These are phyloP conservation scores for Solea senegalensis DNA, from an alignment of 2,113 vertebrate genomes.

Conservation along the genomic window DNA sequence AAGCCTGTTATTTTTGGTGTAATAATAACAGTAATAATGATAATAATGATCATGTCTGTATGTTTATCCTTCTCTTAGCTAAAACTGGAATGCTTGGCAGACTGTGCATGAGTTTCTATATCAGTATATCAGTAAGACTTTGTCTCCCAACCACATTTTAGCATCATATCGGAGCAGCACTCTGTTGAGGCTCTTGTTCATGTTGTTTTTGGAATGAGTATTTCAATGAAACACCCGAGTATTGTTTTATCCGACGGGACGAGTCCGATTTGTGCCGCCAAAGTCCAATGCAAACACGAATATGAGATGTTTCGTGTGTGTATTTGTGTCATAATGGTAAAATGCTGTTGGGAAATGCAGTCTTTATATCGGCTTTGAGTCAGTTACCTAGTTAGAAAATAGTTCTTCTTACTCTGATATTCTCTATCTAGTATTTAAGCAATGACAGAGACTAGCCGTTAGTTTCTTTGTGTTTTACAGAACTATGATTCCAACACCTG, in stretches of 20 bases:
- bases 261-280: constrained; percentile 12
- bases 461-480: constrained; percentile 53
- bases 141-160: constrained; percentile 49
- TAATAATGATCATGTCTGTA: constrained; percentile 36
- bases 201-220: background rate
- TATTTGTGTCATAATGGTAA: constrained; percentile 19
- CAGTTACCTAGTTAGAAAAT: constrained; percentile 30
- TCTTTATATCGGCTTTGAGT: constrained; percentile 34
- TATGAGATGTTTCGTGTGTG: constrained; percentile 13
- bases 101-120: constrained; percentile 73
- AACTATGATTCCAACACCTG: constrained; percentile 60
- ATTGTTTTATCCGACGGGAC: constrained; percentile 10
- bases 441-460: constrained; percentile 45
- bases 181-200: background rate
- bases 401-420: constrained; percentile 47
- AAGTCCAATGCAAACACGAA: constrained; percentile 25
- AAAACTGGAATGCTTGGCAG: constrained; percentile 69
- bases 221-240: background rate
- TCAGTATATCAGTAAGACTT: constrained; percentile 37
- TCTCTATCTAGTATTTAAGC: constrained; percentile 52
- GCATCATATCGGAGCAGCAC: constrained; percentile 15
- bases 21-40: constrained; percentile 1
- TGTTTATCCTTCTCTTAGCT: constrained; percentile 60
- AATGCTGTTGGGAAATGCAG: constrained; percentile 53
- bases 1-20: constrained; percentile 46